phyloP scores from a whole-genome alignment of 1,140 invertebrate species.

The Pomacea maculata region DNA sequence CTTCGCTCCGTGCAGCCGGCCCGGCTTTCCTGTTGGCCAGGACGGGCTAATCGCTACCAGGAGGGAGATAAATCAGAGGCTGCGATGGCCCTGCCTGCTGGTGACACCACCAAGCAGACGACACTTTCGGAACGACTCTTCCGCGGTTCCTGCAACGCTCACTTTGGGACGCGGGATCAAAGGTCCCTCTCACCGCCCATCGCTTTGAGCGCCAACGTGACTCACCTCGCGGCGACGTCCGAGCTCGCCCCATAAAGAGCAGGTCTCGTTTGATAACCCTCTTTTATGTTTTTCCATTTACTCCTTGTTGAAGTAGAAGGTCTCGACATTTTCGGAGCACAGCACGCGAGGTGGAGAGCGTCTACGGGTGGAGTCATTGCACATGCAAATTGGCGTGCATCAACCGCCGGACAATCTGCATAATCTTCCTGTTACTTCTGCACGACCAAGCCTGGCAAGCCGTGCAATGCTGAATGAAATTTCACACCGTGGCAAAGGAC shows the following conservation, averaged over 20 bases:
- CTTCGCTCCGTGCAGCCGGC: not conserved
- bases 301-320: constrained; percentile 1
- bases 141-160: no score
- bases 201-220: not conserved
- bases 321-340: no score
- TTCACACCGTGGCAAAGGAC: not conserved
- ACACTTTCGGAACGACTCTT: not conserved
- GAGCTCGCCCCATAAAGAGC: constrained; percentile 8
- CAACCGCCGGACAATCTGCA: constrained; percentile 1
- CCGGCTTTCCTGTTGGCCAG: constrained; percentile 6
- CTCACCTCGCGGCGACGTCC: constrained; percentile 7
- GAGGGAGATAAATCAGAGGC: constrained; percentile 3
- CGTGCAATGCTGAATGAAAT: not conserved
- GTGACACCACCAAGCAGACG: not conserved
- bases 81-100: not conserved
- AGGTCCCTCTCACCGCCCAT: no score
- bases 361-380: not conserved
- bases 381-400: constrained; percentile 21
- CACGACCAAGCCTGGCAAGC: not conserved
- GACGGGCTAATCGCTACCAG: not conserved
- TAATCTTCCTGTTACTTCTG: constrained; percentile 21
- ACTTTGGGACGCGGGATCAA: no score
- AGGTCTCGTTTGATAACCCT: constrained; percentile 4
- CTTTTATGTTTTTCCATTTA: constrained; percentile 11
- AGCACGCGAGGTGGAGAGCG: no score